A percentile compares a stretch with the other conserved stretches of the same genome.
phyloP scores from a whole-genome alignment of 2,797 vertebrate species.

The Oryzias sinensis region DNA sequence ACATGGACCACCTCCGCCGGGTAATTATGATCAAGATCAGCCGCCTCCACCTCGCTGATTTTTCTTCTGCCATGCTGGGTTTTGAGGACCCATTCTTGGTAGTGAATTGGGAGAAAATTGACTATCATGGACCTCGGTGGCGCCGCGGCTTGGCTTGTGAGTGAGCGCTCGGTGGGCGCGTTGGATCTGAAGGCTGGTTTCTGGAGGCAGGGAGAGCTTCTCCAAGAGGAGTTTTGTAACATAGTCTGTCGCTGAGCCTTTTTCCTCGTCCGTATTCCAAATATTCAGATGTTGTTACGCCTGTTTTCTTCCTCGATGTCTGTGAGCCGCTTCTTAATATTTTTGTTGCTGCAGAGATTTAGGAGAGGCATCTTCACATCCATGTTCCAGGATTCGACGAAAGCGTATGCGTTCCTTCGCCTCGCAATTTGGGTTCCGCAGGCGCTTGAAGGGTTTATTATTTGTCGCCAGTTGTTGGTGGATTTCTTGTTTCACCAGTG shows the following conservation, averaged over 20 bases:
- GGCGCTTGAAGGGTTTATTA: too few species aligned
- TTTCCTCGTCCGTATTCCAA: not conserved
- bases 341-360: not conserved
- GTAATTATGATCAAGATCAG: too few species aligned
- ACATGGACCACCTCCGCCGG: too few species aligned
- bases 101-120: too few species aligned
- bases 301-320: not conserved
- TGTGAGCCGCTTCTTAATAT: not conserved
- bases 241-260: not conserved
- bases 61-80: not conserved
- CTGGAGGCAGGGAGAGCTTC: too few species aligned
- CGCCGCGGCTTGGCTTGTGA: not conserved
- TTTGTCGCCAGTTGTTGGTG: too few species aligned
- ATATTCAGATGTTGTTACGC: not conserved
- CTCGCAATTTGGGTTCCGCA: too few species aligned
- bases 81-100: not conserved
- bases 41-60: not conserved
- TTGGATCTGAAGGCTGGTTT: too few species aligned
- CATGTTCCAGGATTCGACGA: not conserved
- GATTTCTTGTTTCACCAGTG: too few species aligned
- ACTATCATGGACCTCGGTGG: not conserved
- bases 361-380: not conserved
- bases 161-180: too few species aligned
- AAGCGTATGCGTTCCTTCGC: too few species aligned
- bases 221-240: too few species aligned